Evolutionary conservation across 2,888 invertebrate genomes (phyloP).

Genomic region (Bhutanitis thaidina): DNA sequence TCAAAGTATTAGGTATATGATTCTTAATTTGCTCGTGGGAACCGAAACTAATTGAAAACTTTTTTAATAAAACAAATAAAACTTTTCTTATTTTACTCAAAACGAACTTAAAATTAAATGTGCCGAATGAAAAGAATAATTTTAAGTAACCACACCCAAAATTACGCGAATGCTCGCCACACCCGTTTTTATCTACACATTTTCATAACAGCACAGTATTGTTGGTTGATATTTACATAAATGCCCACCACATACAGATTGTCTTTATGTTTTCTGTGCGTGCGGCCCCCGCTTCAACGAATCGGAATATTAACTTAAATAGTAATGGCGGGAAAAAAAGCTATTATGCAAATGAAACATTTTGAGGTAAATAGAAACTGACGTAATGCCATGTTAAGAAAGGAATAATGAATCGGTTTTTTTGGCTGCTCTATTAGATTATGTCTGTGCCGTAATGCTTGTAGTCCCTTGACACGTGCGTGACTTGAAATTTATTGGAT

Average conservation of each 20-base stretch:
- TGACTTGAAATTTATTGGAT: conserved; percentile 34
- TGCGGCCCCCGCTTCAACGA: conserved; percentile 70
- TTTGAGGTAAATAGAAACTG: conserved; percentile 76
- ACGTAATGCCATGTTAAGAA: conserved; percentile 68
- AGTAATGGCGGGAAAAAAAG: conserved; percentile 75
- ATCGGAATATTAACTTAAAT: conserved; percentile 78
- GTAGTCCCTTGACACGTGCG: conserved; percentile 33
- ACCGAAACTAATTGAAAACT: no score
- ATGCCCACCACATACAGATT: conserved; percentile 73
- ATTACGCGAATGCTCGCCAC: conserved; percentile 62
- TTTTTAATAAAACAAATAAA: no score
- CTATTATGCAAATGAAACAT: conserved; percentile 79
- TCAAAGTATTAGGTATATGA: no score
- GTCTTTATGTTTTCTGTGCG: conserved; percentile 78
- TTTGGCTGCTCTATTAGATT: conserved; percentile 56
- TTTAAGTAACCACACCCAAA: conserved; percentile 57
- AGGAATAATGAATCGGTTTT: conserved; percentile 70
- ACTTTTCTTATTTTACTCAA: no score
- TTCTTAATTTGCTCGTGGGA: no score
- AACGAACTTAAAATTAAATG: no score
- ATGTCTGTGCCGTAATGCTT: conserved; percentile 35
- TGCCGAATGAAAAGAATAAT: conserved; percentile 30
- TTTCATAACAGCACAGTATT: conserved; percentile 68
- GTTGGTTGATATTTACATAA: conserved; percentile 76
- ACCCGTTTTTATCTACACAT: conserved; percentile 57